phyloP scores from a whole-genome alignment of 2,113 vertebrate species.

The Cynocephalus volans region DNA sequence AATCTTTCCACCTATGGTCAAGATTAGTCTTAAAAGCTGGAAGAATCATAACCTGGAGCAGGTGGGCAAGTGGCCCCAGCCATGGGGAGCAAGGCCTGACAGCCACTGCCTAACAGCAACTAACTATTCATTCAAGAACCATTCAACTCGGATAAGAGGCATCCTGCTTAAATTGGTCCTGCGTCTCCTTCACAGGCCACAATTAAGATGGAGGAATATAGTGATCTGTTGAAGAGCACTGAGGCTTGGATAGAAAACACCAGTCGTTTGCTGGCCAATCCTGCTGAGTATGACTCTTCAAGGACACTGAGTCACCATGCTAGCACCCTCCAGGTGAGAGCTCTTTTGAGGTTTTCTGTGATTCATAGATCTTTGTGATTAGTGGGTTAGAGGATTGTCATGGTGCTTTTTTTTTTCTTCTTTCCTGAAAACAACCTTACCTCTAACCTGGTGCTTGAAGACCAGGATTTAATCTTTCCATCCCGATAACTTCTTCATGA shows the following conservation, averaged over 20 bases:
- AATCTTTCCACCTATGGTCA: background rate
- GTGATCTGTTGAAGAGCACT: constrained; percentile 92
- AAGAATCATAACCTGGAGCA: background rate
- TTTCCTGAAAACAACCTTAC: background rate
- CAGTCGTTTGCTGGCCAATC: constrained; percentile 89
- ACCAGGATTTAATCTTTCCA: background rate
- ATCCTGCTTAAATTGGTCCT: background rate
- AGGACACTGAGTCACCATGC: constrained; percentile 91
- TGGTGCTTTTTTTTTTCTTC: background rate
- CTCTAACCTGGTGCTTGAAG: background rate
- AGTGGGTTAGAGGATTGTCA: fast-evolving
- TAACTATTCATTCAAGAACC: background rate
- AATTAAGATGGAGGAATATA: constrained; percentile 93
- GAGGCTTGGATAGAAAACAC: constrained; percentile 93
- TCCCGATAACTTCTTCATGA: background rate
- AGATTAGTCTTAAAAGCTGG: background rate
- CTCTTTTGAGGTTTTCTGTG: background rate
- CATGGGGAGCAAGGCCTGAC: background rate
- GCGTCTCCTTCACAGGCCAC: constrained; percentile 89
- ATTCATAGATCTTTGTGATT: background rate
- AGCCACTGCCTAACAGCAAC: background rate
- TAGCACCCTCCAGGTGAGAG: constrained; percentile 91
- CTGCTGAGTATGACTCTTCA: constrained; percentile 90
- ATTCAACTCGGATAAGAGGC: background rate
- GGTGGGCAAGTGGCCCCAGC: background rate